These are phyloP conservation scores for Pungitius pungitius DNA, from an alignment of 2,113 vertebrate species.

Conservation along the genomic window DNA sequence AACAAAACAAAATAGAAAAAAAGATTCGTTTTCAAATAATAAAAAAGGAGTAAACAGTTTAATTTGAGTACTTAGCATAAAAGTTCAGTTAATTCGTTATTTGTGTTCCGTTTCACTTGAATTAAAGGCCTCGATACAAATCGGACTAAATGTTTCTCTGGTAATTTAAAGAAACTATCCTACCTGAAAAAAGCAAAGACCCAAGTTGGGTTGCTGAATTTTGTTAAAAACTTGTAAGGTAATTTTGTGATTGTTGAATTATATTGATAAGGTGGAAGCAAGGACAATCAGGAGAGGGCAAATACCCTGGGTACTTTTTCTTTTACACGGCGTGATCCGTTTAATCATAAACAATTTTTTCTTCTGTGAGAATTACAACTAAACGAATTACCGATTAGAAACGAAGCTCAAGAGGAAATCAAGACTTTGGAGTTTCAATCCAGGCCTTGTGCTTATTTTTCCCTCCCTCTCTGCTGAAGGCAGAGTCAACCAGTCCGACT, in stretches of 20 bases:
- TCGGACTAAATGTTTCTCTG: background rate
- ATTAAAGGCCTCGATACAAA: background rate
- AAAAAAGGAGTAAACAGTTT: too few relatives aligned
- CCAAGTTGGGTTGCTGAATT: background rate
- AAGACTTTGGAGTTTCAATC: conserved; percentile 20
- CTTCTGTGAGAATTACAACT: background rate
- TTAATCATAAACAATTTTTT: background rate
- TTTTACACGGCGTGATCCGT: background rate
- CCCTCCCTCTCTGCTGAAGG: conserved; percentile 43
- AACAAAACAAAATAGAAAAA: too few relatives aligned
- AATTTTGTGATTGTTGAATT: conserved; percentile 12
- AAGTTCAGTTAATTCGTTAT: background rate
- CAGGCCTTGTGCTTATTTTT: conserved; percentile 25
- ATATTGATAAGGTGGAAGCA: too few relatives aligned
- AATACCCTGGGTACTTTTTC: background rate
- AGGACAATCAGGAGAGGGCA: background rate
- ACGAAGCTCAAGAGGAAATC: conserved; percentile 19
- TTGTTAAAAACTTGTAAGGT: background rate
- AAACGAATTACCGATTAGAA: conserved; percentile 14
- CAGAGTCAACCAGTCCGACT: conserved; percentile 76
- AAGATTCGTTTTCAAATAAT: too few relatives aligned
- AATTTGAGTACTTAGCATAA: too few relatives aligned
- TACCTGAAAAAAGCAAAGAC: background rate
- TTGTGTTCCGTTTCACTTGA: background rate
- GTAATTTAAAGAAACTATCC: background rate